Evolutionary conservation across 92 coral and sea anemone species (phyloP), one percentile per base, ranked within the genome.

Genomic region (Palythoa grandiflora): DNA sequence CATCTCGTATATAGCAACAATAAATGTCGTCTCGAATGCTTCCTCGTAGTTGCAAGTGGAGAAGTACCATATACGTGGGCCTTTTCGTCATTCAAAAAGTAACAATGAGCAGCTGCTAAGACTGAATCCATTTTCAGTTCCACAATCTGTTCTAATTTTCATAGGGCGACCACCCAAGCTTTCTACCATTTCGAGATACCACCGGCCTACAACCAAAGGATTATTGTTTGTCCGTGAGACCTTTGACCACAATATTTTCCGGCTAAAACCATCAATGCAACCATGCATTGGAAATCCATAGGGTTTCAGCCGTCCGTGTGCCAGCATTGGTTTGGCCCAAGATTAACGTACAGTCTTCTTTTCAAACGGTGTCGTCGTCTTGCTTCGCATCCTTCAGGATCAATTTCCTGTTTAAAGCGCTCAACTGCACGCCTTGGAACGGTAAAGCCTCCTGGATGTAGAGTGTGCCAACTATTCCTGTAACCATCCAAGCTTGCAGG

Each of bases 61-160:
- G 89, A 89, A 17, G 92, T 66, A 3, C 92, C 92, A 66, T 79
- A 89, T 89, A 85, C 83, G 86, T 89, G 92, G 68, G 86, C 83
- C 51, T 70, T 77, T 35, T 40, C 38, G 71, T 85, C 89, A 50
- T 89, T 75, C 38, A 75, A 75, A 75, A 75, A 75, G 80, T 6
- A 75, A 75, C 80, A 47, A 19, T 75, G 61, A 51, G 77, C 78
- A 77, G 92, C 73, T 10, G 92, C 86, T 13, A 78, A 20, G 9
- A n/a, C n/a, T n/a, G n/a, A 89, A 60, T 3, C 92, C 84, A 50
- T 89, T 89, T 66, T 89, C 92, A 60, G 92, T 89, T 83, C 92
- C 92, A 85, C 89, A 89, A 77, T 89, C 87, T 63, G 87, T 76
- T 61, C 87, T 51, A 38, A 85, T 79, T 85, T 89, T 89, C 61